phyloP scores from a whole-genome alignment of 2,888 invertebrate species.

The Syrista parreyssii region DNA sequence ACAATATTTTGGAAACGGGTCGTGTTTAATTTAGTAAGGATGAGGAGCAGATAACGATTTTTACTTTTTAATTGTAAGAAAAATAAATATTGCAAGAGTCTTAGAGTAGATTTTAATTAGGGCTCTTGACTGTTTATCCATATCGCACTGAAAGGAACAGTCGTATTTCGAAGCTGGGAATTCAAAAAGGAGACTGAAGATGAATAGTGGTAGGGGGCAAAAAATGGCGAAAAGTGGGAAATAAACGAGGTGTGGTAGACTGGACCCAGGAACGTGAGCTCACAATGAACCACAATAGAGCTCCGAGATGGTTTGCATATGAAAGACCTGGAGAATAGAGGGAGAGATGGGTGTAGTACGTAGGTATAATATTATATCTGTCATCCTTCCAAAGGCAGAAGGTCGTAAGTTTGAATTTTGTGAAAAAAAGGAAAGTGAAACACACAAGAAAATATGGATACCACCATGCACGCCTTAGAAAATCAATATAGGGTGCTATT shows the following conservation, averaged over 20 bases:
- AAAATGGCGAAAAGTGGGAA: conserved; percentile 38
- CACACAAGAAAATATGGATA: background rate
- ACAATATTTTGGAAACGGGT: background rate
- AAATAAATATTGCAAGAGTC: background rate
- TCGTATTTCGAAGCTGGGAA: conserved; percentile 27
- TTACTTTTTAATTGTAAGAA: too few relatives aligned
- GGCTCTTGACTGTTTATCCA: conserved; percentile 55
- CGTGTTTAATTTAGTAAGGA: background rate
- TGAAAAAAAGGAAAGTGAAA: background rate
- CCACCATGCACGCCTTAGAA: background rate
- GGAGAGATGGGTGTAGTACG: conserved; percentile 21
- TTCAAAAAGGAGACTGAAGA: background rate
- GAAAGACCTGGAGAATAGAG: conserved; percentile 52
- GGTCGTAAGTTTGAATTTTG: conserved; percentile 1
- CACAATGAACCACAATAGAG: conserved; percentile 60
- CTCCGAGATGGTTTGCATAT: conserved; percentile 60
- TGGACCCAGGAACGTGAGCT: conserved; percentile 55
- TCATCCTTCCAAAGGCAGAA: background rate
- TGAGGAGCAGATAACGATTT: background rate
- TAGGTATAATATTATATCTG: conserved; percentile 18
- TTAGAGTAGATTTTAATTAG: conserved; percentile 53
- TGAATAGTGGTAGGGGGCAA: conserved; percentile 14
- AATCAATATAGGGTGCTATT: background rate
- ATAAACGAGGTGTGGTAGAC: conserved; percentile 59
- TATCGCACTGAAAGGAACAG: conserved; percentile 42